Evolutionary conservation across 2,888 invertebrate genomes (phyloP), one percentile per base, ranked within the genome.

Genomic region (Smittia sp.): DNA sequence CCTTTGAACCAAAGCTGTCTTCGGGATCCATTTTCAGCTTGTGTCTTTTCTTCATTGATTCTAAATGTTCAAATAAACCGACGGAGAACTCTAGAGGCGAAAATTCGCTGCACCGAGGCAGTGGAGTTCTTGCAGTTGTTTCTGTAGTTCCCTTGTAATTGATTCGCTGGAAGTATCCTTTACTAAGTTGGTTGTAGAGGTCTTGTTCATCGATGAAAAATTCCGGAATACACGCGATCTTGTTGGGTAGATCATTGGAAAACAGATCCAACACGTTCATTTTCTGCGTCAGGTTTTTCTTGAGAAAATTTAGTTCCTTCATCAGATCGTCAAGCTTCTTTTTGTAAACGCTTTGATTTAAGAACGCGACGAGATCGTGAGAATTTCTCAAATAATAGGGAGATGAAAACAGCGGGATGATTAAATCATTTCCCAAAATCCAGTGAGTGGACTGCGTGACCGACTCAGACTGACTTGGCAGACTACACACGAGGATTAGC

Each of bases 371-470:
- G 6, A 82, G 74, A 76, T 82, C 81, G 18, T 80, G 77, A 1
- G 82, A 80, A 73, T 82, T 79, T 1, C 80, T 78, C 77, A 82
- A 77, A 68, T 80, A 79, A 74, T 81, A 82, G 0, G 81, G 81
- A 0, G 82, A 81, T 41, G 73, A 15, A 7, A 73, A 38, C 73
- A 72, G 15, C 18, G 72, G 72, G 22, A 72, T 27, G 9, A 72
- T 72, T 20, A 72, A 25, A 1, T 72, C 72, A 62, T 62, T 58
- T 22, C n/a, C 15, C 4, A 27, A 18, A 18, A 62, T 38, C 72
- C 72, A 72, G 38, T 72, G n/a, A n/a, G n/a, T n/a, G n/a, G n/a
- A n/a, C n/a, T n/a, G 72, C 1, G 72, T 72, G 3, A 72, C 72
- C 15, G 32, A 27, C 13, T 58, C 70, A 20, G 32, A 32, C 1